phyloP scores from a whole-genome alignment of 1,140 invertebrate species.

The Caerostris extrusa region DNA sequence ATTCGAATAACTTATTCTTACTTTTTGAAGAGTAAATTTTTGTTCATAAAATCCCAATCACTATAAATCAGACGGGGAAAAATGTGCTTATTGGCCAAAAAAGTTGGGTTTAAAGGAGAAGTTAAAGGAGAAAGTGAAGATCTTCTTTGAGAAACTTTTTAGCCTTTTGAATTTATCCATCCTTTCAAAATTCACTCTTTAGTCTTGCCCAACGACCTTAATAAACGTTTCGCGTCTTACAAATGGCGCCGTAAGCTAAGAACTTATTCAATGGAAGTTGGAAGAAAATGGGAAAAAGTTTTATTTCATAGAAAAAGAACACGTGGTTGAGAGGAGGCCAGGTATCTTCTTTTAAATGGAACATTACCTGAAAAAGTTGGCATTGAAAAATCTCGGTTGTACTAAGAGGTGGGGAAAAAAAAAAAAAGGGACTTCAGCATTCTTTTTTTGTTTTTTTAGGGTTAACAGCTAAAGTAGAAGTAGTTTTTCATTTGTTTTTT shows the following conservation, averaged over 20 bases:
- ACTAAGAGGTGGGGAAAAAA: neutral
- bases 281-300: slow-evolving; percentile 19
- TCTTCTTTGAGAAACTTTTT: neutral
- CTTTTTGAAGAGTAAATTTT: neutral
- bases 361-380: slow-evolving; percentile 20
- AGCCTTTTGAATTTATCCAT: slow-evolving; percentile 18
- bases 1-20: neutral
- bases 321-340: neutral
- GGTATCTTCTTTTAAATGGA: slow-evolving; percentile 35
- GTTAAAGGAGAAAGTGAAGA: neutral
- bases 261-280: slow-evolving; percentile 17
- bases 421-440: no score
- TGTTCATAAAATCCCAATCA: neutral
- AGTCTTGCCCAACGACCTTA: neutral
- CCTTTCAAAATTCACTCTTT: slow-evolving; percentile 21
- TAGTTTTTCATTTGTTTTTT: neutral
- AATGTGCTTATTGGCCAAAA: neutral
- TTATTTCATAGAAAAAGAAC: neutral
- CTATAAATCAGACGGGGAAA: neutral
- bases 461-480: neutral
- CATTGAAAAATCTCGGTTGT: slow-evolving; percentile 8
- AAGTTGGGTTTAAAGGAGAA: neutral
- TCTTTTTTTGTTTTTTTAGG: neutral
- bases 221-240: neutral
- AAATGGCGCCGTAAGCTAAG: slow-evolving; percentile 10